Evolutionary conservation across 2,888 invertebrate genomes (phyloP).

Genomic region (Zygaena filipendulae): DNA sequence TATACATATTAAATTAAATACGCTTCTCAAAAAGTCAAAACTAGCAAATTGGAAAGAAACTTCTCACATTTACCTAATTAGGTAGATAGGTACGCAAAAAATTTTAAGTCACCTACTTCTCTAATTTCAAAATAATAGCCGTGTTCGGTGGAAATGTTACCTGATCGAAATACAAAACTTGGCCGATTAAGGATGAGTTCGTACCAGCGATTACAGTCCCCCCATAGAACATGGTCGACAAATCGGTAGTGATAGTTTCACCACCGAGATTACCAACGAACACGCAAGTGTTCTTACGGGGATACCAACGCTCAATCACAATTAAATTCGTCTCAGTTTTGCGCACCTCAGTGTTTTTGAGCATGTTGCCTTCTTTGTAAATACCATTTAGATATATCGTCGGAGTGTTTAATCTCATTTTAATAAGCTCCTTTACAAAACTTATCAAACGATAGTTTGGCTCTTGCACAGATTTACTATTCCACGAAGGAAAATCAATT

Average conservation of each 20-base stretch:
- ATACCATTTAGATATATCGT: slow-evolving; percentile 79
- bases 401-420: slow-evolving; percentile 71
- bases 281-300: slow-evolving; percentile 80
- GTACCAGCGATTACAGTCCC: slow-evolving; percentile 65
- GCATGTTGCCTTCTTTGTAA: slow-evolving; percentile 71
- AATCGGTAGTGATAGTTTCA: slow-evolving; percentile 71
- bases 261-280: slow-evolving; percentile 79
- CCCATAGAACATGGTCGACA: slow-evolving; percentile 81
- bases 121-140: slow-evolving; percentile 50
- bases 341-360: slow-evolving; percentile 76
- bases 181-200: slow-evolving; percentile 40
- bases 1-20: too few relatives aligned
- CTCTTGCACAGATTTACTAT: slow-evolving; percentile 62
- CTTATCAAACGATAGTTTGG: slow-evolving; percentile 62
- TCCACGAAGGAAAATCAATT: slow-evolving; percentile 71
- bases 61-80: too few relatives aligned
- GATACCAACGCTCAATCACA: slow-evolving; percentile 81
- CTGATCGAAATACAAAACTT: slow-evolving; percentile 48
- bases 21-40: too few relatives aligned
- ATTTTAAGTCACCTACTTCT: too few relatives aligned
- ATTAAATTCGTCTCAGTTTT: slow-evolving; percentile 73
- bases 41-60: too few relatives aligned
- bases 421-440: slow-evolving; percentile 68
- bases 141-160: slow-evolving; percentile 53
- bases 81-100: too few relatives aligned